These are phyloP conservation scores for Pseudococcus longispinus DNA, from an alignment of 2,888 invertebrate genomes.

Conservation along the genomic window DNA sequence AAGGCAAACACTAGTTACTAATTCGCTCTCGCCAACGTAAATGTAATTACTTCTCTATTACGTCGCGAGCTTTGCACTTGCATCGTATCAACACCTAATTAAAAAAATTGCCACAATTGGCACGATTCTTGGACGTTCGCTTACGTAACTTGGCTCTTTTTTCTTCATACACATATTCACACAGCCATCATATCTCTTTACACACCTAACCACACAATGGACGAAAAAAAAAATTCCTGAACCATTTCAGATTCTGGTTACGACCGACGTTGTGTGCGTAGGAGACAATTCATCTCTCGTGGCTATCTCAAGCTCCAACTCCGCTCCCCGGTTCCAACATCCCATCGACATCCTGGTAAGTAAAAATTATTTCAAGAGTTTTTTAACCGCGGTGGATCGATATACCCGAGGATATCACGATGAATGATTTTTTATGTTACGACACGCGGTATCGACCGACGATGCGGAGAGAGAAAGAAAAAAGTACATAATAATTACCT, in stretches of 20 bases:
- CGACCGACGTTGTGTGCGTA: background rate
- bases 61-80: background rate
- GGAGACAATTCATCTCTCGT: background rate
- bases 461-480: background rate
- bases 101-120: background rate
- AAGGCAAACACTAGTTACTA: background rate
- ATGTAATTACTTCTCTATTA: background rate
- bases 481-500: slow-evolving; percentile 31
- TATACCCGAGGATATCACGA: slow-evolving; percentile 32
- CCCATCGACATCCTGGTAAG: slow-evolving; percentile 24
- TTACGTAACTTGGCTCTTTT: background rate
- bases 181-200: background rate
- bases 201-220: background rate
- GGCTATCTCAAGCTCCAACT: background rate
- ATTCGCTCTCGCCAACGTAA: background rate
- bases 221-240: background rate
- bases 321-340: background rate
- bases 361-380: background rate
- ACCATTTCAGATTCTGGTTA: background rate
- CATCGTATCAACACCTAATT: slow-evolving; percentile 7
- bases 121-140: background rate
- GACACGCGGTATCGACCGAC: background rate
- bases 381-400: slow-evolving; percentile 15
- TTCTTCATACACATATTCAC: background rate
- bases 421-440: slow-evolving; percentile 21